Conservation (phyloP, 2,113 vertebrate genomes). For the Rhinopomastus cyanomelas region DNA sequence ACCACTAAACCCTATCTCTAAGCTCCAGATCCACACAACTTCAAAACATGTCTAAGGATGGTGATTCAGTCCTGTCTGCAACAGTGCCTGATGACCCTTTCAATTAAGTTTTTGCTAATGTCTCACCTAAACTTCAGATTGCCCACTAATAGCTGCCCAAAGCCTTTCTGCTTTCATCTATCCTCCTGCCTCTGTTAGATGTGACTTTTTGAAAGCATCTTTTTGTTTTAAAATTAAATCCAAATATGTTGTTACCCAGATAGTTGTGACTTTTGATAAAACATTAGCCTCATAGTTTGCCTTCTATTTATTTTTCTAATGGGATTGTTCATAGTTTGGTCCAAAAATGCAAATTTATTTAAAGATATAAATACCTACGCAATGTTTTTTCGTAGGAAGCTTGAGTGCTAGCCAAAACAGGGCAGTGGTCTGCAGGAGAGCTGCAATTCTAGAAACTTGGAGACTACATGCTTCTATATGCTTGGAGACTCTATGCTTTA, state of each 20-base stretch:
- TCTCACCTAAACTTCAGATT: not conserved
- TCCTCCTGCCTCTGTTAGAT: not conserved
- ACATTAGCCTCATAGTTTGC: not conserved
- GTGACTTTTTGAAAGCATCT: not conserved
- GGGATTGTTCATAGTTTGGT: not conserved
- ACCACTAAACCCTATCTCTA: no score
- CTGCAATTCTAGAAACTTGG: not conserved
- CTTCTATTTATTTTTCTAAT: not conserved
- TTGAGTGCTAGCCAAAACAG: not conserved
- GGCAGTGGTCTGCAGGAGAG: not conserved
- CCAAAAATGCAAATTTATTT: not conserved
- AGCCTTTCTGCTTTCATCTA: not conserved
- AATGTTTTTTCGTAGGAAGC: not conserved
- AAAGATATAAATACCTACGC: not conserved
- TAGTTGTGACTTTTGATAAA: not conserved
- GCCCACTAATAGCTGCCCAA: not conserved
- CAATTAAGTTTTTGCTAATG: no score
- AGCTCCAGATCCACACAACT: no score
- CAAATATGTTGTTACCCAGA: fast-evolving
- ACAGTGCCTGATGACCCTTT: no score
- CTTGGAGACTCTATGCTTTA: no score
- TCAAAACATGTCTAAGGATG: no score
- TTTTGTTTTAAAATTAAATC: not conserved
- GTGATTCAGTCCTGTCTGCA: no score
- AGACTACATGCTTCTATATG: not conserved